phyloP scores from a whole-genome alignment of 2,797 vertebrate genomes.

The Gymnopithys bicolor region DNA sequence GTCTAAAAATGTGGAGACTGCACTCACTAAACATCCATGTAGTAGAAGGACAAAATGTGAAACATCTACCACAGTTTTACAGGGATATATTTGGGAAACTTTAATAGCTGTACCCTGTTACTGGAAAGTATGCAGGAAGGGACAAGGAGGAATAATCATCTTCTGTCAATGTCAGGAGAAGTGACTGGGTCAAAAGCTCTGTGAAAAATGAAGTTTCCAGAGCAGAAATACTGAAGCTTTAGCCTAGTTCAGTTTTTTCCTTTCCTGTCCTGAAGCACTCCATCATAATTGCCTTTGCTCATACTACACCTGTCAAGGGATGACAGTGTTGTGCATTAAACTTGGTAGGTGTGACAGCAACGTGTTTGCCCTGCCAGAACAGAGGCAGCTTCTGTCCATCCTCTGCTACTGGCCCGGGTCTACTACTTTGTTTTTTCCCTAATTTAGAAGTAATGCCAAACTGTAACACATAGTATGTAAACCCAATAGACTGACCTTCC shows the following conservation, averaged over 20 bases:
- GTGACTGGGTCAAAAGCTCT: background rate
- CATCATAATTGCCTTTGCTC: conserved; percentile 13
- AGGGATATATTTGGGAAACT: background rate
- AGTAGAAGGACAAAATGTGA: background rate
- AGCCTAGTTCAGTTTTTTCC: background rate
- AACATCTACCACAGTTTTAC: background rate
- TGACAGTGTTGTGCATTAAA: background rate
- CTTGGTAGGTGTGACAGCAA: background rate
- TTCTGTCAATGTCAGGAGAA: conserved; percentile 2
- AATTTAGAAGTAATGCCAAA: background rate
- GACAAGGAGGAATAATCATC: background rate
- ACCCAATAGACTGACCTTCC: background rate
- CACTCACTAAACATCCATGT: background rate
- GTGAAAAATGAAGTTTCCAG: conserved; percentile 2
- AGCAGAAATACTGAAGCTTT: conserved; percentile 1
- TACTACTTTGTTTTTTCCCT: background rate
- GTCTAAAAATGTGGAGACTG: background rate
- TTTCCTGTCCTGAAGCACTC: background rate
- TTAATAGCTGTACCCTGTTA: background rate
- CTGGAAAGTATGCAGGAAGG: background rate
- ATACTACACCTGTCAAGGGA: background rate
- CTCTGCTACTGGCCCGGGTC: background rate
- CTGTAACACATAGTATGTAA: background rate
- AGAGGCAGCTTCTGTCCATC: background rate
- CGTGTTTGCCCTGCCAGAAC: background rate